Evolutionary conservation across 2,888 invertebrate species (phyloP), one percentile per base, ranked within the genome.

Genomic region (Pachycephus smyrnensis): DNA sequence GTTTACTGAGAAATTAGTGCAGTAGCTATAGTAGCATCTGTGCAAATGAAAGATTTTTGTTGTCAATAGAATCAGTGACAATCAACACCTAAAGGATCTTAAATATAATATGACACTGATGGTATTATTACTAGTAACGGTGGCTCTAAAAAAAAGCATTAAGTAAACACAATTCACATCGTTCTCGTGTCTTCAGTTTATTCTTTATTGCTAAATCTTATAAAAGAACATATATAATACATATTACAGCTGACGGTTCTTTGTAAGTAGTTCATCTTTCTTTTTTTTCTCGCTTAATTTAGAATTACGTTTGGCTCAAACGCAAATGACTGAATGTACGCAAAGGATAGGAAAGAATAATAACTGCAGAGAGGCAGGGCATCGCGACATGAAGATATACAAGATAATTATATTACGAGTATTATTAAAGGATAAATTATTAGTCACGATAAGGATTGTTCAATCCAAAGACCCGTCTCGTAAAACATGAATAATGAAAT

Each of bases 191-290:
- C 55, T 55, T 55, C 55, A 23, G 55, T 55, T 55, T 55, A 55
- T 55, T 55, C 55, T 55, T 55, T 23, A 89, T 84, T 84, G 87
- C 86, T 90, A 89, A 87, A 84, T 86, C 87, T 90, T 90, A 90
- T 87, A 90, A 90, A 90, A 90, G 86, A 89, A 90, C 89, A 89
- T 82, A 83, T 90, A 90, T 90, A 87, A 89, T 89, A 90, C 88
- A 90, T 86, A 87, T 87, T 87, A 89, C 85, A 88, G 86, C 83
- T 88, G 76, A 36, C 69, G 77, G 55, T 23, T 55, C 55, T 23
- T 55, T 74, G 55, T 32, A 37, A 55, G 30, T 82, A 79, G 77
- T 83, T 79, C 77, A 77, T 78, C 81, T 81, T 83, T 81, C 74
- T 79, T 81, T 83, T 77, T 73, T 73, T 32, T 15, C 23, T 40